Conservation (phyloP, 92 coral and sea anemone genomes). For the Meandrina meandrites region DNA sequence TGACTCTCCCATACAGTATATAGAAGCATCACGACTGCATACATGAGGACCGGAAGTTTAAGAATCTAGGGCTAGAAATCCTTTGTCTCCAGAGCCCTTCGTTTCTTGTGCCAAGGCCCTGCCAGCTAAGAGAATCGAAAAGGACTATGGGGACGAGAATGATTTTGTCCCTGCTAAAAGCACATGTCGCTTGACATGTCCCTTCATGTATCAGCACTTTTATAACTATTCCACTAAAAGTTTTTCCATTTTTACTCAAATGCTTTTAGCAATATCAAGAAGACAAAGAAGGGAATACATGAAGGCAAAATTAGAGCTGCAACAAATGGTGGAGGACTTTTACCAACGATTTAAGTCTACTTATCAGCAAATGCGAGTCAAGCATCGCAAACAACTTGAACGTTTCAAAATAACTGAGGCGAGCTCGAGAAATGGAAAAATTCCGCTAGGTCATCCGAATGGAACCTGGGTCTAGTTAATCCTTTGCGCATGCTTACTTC, state of each 20-base stretch:
- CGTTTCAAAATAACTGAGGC: not conserved
- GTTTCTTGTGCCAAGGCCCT: no score
- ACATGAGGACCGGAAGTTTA: no score
- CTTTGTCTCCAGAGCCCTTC: no score
- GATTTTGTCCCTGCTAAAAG: no score
- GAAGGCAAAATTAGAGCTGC: constrained; percentile 42
- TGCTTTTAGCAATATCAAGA: not conserved
- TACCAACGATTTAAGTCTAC: constrained; percentile 33
- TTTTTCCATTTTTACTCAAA: not conserved
- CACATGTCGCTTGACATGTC: not conserved
- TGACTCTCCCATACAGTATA: no score
- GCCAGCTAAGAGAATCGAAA: no score
- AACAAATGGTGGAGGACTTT: constrained; percentile 54
- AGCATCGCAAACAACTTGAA: constrained; percentile 52
- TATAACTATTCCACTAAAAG: not conserved
- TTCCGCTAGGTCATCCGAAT: not conserved
- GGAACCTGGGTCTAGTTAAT: constrained; percentile 29
- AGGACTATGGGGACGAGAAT: no score
- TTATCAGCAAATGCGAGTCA: constrained; percentile 42
- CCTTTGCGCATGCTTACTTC: not conserved
- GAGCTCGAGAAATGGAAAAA: not conserved
- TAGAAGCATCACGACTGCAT: no score
- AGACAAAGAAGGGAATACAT: constrained; percentile 24
- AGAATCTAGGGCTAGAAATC: no score
- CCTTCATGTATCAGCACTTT: not conserved